These are phyloP conservation scores for Leucophenga maculata DNA, from an alignment of 2,888 invertebrate species.

Conservation along the genomic window DNA sequence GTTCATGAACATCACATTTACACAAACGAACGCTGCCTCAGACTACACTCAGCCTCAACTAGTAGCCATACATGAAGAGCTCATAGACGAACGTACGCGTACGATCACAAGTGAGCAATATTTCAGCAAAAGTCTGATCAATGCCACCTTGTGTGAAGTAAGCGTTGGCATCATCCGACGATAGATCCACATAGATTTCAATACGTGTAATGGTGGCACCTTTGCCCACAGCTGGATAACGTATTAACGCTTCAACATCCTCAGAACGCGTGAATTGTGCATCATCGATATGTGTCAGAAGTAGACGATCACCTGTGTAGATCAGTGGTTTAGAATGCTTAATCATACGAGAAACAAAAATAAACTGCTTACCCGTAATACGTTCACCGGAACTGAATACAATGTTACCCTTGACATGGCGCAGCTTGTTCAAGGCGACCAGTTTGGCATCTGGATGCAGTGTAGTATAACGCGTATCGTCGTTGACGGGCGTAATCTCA, in stretches of 20 bases:
- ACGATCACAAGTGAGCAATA: conserved; percentile 58
- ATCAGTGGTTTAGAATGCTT: no score
- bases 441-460: conserved; percentile 49
- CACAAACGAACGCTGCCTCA: no score
- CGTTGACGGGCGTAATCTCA: conserved; percentile 56
- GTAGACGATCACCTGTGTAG: conserved; percentile 64
- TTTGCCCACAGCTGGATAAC: conserved; percentile 52
- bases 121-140: conserved; percentile 49
- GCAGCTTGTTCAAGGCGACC: conserved; percentile 53
- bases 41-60: no score
- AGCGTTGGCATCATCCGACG: conserved; percentile 53
- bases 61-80: conserved; percentile 68
- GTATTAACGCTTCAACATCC: conserved; percentile 59
- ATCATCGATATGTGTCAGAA: conserved; percentile 57
- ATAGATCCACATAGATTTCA: conserved; percentile 62
- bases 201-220: conserved; percentile 57
- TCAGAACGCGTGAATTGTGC: conserved; percentile 55
- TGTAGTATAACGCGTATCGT: conserved; percentile 52
- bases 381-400: conserved; percentile 62
- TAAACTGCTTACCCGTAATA: conserved; percentile 58
- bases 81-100: conserved; percentile 63
- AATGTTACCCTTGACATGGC: conserved; percentile 66
- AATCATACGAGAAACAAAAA: no score
- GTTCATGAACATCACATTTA: conserved; percentile 2
- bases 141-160: conserved; percentile 63